Evolutionary conservation across 2,797 vertebrate genomes (phyloP).

Genomic region (Ptychobarbus kaznakovi): DNA sequence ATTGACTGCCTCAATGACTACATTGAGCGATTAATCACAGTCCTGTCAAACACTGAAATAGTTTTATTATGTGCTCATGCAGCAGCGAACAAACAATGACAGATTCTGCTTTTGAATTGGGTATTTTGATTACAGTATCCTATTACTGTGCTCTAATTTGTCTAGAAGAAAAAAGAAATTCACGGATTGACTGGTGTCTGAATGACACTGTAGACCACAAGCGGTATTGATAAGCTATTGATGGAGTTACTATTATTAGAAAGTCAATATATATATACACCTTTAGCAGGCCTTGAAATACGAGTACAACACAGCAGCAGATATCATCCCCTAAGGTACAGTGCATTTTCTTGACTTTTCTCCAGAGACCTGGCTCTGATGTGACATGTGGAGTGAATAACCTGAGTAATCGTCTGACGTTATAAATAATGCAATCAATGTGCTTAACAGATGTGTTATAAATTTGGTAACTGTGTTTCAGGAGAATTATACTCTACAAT

Average conservation of each 20-base stretch:
- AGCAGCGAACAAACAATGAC: neutral
- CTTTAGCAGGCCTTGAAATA: neutral
- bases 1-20: conserved; percentile 39
- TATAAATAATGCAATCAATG: conserved; percentile 56
- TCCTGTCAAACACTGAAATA: conserved; percentile 32
- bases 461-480: conserved; percentile 43
- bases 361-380: conserved; percentile 14
- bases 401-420: conserved; percentile 27
- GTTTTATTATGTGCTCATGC: conserved; percentile 1
- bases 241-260: neutral
- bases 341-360: conserved; percentile 12
- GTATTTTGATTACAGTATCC: conserved; percentile 27
- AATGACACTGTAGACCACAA: conserved; percentile 2
- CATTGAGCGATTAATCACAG: conserved; percentile 25
- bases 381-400: conserved; percentile 39
- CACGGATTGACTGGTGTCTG: neutral
- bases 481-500: conserved; percentile 40
- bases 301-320: neutral
- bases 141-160: neutral
- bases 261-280: neutral
- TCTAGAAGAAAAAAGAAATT: neutral
- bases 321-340: conserved; percentile 7
- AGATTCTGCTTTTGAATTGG: conserved; percentile 4
- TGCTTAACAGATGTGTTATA: conserved; percentile 35
- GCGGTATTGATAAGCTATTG: neutral